Percentiles rank a stretch among this genome's conserved stretches.
Conservation (phyloP, 1,140 invertebrate genomes). For the Andricus grossulariae region DNA sequence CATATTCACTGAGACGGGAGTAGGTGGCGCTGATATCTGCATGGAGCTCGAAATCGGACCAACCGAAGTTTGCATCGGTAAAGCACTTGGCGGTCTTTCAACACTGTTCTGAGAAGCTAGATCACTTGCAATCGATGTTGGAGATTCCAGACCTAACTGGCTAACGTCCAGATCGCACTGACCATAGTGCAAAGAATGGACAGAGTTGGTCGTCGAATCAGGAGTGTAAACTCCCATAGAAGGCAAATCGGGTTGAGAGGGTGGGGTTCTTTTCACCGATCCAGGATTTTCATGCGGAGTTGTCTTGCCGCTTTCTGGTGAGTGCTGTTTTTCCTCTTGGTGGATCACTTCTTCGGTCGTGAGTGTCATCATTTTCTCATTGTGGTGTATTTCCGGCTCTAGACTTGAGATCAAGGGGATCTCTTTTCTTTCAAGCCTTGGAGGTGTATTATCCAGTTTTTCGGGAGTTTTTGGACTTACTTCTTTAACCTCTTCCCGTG, state of each 20-base stretch:
- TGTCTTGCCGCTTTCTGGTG: slow-evolving; percentile 78
- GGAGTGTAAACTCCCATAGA: slow-evolving; percentile 90
- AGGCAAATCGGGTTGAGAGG: slow-evolving; percentile 80
- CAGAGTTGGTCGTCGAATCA: slow-evolving; percentile 89
- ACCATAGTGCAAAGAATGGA: slow-evolving; percentile 87
- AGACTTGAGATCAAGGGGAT: slow-evolving; percentile 16
- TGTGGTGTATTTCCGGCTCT: slow-evolving; percentile 16
- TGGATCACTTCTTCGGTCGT: slow-evolving; percentile 59
- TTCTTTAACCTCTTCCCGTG: slow-evolving; percentile 45
- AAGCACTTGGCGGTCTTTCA: slow-evolving; percentile 76
- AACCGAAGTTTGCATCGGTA: slow-evolving; percentile 67
- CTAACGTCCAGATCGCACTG: slow-evolving; percentile 89
- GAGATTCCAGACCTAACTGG: slow-evolving; percentile 90
- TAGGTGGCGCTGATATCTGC: slow-evolving; percentile 63
- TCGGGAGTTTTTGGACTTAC: slow-evolving; percentile 38
- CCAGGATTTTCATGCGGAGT: slow-evolving; percentile 77
- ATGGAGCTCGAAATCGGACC: slow-evolving; percentile 63
- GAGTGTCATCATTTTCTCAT: slow-evolving; percentile 37
- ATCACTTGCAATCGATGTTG: slow-evolving; percentile 90
- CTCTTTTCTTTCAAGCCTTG: slow-evolving; percentile 50
- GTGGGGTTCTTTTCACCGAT: slow-evolving; percentile 77
- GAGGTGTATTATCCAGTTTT: slow-evolving; percentile 46
- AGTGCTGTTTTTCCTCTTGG: slow-evolving; percentile 69
- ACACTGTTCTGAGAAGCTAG: slow-evolving; percentile 86
- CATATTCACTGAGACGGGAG: slow-evolving; percentile 65